These are phyloP conservation scores for Melanocharis versteri DNA, from an alignment of 2,113 vertebrate species.

Conservation along the genomic window DNA sequence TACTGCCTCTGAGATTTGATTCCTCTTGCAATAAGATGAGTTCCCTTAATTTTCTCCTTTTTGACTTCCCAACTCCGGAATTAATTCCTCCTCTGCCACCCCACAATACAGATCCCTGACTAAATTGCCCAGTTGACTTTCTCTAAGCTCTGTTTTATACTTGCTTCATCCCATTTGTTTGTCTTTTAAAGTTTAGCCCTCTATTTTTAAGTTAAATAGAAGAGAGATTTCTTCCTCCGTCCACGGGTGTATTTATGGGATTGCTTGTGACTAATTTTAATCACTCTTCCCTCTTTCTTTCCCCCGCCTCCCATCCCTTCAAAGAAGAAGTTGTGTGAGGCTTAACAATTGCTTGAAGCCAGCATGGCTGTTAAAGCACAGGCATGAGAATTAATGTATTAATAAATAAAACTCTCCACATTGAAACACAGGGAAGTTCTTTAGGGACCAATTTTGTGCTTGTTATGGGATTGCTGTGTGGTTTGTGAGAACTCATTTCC, in stretches of 20 bases:
- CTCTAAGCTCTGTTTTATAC: background rate
- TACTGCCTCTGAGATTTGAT: background rate
- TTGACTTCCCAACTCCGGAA: background rate
- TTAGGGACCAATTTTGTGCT: background rate
- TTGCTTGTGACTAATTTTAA: slow-evolving; percentile 32
- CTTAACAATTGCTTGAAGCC: background rate
- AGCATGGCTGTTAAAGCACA: background rate
- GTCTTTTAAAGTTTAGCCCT: background rate
- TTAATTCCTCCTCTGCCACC: background rate
- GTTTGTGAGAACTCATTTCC: background rate
- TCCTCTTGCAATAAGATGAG: background rate
- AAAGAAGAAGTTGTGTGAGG: background rate
- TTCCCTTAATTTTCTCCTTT: background rate
- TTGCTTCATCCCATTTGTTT: background rate
- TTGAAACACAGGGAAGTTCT: background rate
- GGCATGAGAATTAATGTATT: background rate
- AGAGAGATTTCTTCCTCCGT: background rate
- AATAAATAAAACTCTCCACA: background rate
- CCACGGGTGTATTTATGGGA: background rate
- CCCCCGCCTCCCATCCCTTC: background rate
- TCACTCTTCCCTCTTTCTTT: background rate
- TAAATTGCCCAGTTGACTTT: background rate
- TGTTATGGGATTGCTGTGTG: background rate
- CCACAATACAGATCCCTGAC: background rate
- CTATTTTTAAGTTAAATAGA: background rate